Evolutionary conservation across 2,888 invertebrate genomes (phyloP).

Genomic region (Pseudococcus jackbeardsleyi): DNA sequence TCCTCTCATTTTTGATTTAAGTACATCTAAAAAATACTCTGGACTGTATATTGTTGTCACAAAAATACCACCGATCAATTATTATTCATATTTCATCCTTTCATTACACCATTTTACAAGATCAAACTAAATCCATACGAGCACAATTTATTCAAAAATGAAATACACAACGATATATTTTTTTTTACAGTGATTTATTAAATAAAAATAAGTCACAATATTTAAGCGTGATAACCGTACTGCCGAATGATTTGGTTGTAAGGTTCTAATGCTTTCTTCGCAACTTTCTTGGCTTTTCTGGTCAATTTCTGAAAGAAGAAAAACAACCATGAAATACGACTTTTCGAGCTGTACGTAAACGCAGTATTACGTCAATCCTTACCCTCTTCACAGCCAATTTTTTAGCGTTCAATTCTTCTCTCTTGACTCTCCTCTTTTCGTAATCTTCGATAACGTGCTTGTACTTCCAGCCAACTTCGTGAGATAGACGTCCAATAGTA

Average conservation of each 20-base stretch:
- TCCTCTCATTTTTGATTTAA: too few species aligned
- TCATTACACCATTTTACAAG: too few species aligned
- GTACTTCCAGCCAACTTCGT: constrained; percentile 99
- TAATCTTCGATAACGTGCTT: constrained; percentile 94
- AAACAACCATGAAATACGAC: neutral
- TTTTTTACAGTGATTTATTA: constrained; percentile 50
- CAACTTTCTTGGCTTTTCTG: constrained; percentile 84
- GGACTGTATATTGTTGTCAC: too few species aligned
- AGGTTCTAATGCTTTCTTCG: constrained; percentile 83
- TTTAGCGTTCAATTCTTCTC: constrained; percentile 65
- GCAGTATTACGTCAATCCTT: neutral
- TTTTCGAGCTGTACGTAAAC: too few species aligned
- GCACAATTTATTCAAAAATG: neutral
- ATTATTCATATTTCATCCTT: too few species aligned
- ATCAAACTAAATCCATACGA: too few species aligned
- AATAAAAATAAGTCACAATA: constrained; percentile 20
- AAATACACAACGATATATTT: neutral
- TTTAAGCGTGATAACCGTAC: constrained; percentile 80
- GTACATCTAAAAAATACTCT: too few species aligned
- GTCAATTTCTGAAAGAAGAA: constrained; percentile 83
- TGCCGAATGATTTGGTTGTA: constrained; percentile 90
- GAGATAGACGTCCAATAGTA: constrained; percentile 93
- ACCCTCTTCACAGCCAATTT: constrained; percentile 66
- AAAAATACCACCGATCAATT: too few species aligned
- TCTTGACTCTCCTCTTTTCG: constrained; percentile 85